Percentiles rank a stretch among this genome's conserved stretches.
Conservation (phyloP, 2,888 invertebrate species). For the Tetrapedia diversipes region DNA sequence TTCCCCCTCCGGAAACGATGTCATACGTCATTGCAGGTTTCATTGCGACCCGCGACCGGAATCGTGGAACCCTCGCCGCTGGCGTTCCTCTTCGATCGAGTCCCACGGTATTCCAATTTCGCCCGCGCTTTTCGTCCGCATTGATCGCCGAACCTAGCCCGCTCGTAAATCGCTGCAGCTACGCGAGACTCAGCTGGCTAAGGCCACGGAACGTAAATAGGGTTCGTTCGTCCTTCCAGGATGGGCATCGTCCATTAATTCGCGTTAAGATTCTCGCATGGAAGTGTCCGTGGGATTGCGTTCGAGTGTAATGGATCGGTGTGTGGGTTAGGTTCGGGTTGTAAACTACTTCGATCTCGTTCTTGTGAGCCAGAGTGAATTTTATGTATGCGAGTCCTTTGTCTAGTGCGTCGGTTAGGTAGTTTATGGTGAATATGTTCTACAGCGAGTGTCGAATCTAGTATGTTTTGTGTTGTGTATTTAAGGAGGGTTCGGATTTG, state of each 20-base stretch:
- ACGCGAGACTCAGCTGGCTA: slow-evolving; percentile 46
- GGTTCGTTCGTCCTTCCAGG: neutral
- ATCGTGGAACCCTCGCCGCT: slow-evolving; percentile 52
- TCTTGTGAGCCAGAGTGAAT: too few relatives aligned
- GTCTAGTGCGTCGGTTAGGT: too few relatives aligned
- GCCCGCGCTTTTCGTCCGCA: slow-evolving; percentile 57
- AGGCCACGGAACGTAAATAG: slow-evolving; percentile 8
- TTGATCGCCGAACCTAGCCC: slow-evolving; percentile 53
- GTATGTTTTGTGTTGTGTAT: too few relatives aligned
- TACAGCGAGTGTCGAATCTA: too few relatives aligned
- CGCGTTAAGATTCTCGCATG: neutral
- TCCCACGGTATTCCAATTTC: slow-evolving; percentile 65
- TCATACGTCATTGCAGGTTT: slow-evolving; percentile 71
- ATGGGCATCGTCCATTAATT: neutral
- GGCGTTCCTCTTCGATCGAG: slow-evolving; percentile 57
- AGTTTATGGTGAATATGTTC: too few relatives aligned
- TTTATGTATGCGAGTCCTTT: too few relatives aligned
- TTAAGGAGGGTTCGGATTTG: too few relatives aligned
- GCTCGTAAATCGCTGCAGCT: slow-evolving; percentile 54
- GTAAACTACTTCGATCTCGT: too few relatives aligned
- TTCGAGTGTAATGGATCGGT: neutral
- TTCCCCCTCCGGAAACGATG: slow-evolving; percentile 55
- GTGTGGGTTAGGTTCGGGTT: too few relatives aligned
- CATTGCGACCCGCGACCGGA: slow-evolving; percentile 59
- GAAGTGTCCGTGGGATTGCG: neutral